phyloP scores from a whole-genome alignment of 2,797 vertebrate genomes.

The Sitta carolinensis region DNA sequence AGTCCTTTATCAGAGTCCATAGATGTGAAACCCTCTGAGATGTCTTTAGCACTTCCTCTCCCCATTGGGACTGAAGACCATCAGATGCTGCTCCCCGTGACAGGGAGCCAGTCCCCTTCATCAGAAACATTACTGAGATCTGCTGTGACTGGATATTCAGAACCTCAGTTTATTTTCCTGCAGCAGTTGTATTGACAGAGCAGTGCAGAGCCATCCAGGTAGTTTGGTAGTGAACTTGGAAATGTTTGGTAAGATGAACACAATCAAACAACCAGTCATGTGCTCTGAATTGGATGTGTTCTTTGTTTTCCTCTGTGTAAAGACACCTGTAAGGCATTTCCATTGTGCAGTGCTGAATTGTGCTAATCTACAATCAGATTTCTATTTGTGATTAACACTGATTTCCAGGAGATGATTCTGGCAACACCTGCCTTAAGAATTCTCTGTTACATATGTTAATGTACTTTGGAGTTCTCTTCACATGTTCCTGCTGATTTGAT shows the following conservation, averaged over 20 bases:
- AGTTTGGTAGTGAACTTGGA: not conserved
- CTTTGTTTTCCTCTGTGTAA: conserved; percentile 37
- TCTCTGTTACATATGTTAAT: not conserved
- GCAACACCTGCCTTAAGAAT: conserved; percentile 61
- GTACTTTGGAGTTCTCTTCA: not conserved
- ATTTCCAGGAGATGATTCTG: conserved; percentile 3
- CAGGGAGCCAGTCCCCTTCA: conserved; percentile 73
- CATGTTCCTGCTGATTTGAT: not conserved
- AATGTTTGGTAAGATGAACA: conserved; percentile 46
- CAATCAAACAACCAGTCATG: not conserved
- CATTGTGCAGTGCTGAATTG: conserved; percentile 33
- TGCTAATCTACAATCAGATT: not conserved
- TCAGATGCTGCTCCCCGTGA: conserved; percentile 77
- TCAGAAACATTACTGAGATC: conserved; percentile 78
- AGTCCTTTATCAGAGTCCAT: conserved; percentile 75
- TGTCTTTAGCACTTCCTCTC: conserved; percentile 77
- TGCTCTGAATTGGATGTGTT: conserved; percentile 16
- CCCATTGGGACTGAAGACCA: conserved; percentile 79
- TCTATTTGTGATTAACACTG: not conserved
- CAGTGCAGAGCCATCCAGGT: conserved; percentile 9
- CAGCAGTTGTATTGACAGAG: conserved; percentile 79
- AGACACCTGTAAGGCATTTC: conserved; percentile 33
- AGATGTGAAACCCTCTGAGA: conserved; percentile 80
- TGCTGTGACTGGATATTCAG: conserved; percentile 79
- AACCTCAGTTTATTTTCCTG: conserved; percentile 88